A percentile compares a stretch with the other conserved stretches of the same genome.
These are phyloP conservation scores for Ellobius talpinus DNA, from an alignment of 2,113 vertebrate genomes.

Conservation along the genomic window DNA sequence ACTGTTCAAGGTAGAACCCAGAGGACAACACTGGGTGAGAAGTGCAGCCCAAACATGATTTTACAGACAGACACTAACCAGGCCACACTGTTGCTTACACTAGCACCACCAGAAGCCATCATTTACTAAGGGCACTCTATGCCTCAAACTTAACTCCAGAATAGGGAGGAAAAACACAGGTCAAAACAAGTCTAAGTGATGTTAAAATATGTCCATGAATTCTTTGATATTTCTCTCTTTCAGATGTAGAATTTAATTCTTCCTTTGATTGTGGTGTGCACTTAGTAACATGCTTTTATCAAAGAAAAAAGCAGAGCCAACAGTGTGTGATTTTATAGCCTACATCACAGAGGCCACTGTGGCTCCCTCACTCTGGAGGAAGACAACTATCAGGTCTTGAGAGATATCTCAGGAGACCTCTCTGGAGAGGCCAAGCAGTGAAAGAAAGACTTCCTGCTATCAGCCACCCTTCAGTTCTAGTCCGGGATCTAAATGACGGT, in stretches of 20 bases:
- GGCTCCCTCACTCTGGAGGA: background rate
- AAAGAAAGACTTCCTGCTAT: background rate
- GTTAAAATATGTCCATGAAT: background rate
- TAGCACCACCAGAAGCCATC: background rate
- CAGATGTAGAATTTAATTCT: background rate
- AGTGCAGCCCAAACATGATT: background rate
- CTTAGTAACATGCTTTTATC: conserved; percentile 21
- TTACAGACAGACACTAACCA: conserved; percentile 1
- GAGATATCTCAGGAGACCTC: background rate
- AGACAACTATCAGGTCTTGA: background rate
- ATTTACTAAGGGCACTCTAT: background rate
- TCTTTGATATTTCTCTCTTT: conserved; percentile 6
- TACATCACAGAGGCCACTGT: background rate
- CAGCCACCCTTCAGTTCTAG: background rate
- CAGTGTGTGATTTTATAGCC: background rate
- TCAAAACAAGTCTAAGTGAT: background rate
- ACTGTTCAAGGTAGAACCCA: background rate
- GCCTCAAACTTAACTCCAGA: background rate
- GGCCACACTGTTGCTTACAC: background rate
- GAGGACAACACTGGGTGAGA: background rate
- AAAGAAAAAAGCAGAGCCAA: conserved; percentile 30
- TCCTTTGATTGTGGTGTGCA: background rate
- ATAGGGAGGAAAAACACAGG: background rate
- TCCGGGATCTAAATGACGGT: background rate
- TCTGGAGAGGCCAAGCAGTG: background rate